Evolutionary conservation across 2,113 vertebrate species (phyloP), one percentile per base, ranked within the genome.

Genomic region (Elephas maximus): DNA sequence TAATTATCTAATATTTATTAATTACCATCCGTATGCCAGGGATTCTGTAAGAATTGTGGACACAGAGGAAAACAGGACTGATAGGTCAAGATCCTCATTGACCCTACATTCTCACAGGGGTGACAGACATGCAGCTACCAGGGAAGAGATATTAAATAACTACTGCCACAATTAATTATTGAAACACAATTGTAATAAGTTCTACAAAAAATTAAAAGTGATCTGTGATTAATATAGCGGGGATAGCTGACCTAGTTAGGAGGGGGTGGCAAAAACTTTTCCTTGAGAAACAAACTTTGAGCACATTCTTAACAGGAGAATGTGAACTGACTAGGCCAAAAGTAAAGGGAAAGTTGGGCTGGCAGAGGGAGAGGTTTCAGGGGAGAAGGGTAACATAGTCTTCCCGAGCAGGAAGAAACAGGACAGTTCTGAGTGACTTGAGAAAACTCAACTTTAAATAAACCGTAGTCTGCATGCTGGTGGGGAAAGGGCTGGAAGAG

Each of bases 1-100:
- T 67, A 86, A 48, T 88, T 88, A 76, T 82, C 17, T 96, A 63
- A 17, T 45, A 30, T 53, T 85, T 81, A 83, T 93, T 62, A 93
- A 74, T 83, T 85, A 69, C 45, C 37, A 87, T 9, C 51, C 48
- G 11, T 62, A 30, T 76, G 6, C 67, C 77, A 84, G 45, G 26
- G 6, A 62, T 10, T 41, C 69, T 57, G n/a, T 26, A 71, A 77
- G 77, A 91, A 91, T 84, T 76, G 26, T 21, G 48, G 26, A 48
- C 15, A 21, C 5, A 28, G 63, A 91, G 18, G 24, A 69, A 79
- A 88, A 88, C 15, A 88, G 48, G 48, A 48, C 48, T 48, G 48
- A 48, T 9, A 90, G 60, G 10, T 90, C 45, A 87, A 26, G 74
- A 57, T 76, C 67, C 62, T 90, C 92, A 83, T 11, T 92, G 77